Evolutionary conservation across 2,888 invertebrate species (phyloP).

Genomic region (Ashinkailepas kermadecensis): DNA sequence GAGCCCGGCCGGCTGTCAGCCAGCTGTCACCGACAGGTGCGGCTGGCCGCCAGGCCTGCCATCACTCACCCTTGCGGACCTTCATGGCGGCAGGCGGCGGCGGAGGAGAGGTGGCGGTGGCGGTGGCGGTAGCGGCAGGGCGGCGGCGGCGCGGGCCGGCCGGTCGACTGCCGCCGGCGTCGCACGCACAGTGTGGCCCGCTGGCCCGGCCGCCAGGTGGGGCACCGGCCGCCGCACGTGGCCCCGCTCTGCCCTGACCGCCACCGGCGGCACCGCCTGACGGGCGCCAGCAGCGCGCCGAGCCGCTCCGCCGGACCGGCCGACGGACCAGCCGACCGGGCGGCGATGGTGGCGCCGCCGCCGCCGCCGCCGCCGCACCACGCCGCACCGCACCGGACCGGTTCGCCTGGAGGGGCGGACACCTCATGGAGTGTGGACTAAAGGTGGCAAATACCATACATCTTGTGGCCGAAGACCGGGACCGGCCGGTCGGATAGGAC

Average conservation of each 20-base stretch:
- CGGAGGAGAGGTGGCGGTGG: no score
- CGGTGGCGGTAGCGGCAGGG: not conserved
- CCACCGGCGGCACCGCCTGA: not conserved
- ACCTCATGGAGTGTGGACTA: no score
- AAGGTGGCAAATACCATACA: no score
- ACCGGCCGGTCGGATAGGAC: no score
- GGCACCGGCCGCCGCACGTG: not conserved
- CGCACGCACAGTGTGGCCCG: not conserved
- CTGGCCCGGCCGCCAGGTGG: constrained; percentile 1
- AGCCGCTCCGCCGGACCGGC: not conserved
- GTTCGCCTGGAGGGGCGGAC: no score
- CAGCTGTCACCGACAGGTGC: not conserved
- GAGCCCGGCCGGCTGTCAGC: not conserved
- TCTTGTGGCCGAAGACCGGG: no score
- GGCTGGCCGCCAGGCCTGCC: no score
- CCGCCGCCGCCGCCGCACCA: no score
- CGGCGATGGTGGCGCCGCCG: no score
- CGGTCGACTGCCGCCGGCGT: not conserved
- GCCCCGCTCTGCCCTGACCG: not conserved
- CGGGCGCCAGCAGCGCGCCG: not conserved
- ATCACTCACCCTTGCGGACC: not conserved
- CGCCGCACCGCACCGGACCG: no score
- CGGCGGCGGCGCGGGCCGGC: not conserved
- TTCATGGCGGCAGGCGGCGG: not conserved
- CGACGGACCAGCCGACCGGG: no score